Percentiles rank a stretch among this genome's conserved stretches.
Evolutionary conservation across 2,888 invertebrate genomes (phyloP).

Genomic region (Eucera pruinosa): DNA sequence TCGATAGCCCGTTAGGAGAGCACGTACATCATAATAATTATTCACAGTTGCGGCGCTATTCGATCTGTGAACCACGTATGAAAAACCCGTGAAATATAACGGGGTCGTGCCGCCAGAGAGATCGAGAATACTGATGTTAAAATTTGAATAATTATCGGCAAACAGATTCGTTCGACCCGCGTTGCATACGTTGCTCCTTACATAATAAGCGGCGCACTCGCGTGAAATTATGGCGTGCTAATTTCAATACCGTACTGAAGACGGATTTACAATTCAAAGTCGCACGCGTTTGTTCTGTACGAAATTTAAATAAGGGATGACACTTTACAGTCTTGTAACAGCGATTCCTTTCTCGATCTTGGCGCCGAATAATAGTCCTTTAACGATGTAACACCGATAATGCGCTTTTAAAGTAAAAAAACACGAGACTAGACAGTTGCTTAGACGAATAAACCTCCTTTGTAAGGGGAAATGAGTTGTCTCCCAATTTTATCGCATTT

Average conservation of each 20-base stretch:
- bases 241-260: constrained; percentile 56
- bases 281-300: neutral
- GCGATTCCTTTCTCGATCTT: constrained; percentile 16
- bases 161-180: constrained; percentile 33
- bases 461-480: constrained; percentile 16
- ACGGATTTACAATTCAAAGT: constrained; percentile 52
- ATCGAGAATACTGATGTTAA: constrained; percentile 68
- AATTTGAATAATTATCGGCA: constrained; percentile 68
- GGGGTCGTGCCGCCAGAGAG: constrained; percentile 40
- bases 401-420: neutral
- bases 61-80: constrained; percentile 38
- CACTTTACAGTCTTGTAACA: neutral
- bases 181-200: constrained; percentile 1
- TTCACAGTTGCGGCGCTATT: constrained; percentile 24
- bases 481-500: constrained; percentile 31
- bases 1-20: constrained; percentile 66
- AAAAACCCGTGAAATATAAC: constrained; percentile 60
- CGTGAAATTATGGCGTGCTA: constrained; percentile 39
- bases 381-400: neutral
- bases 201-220: constrained; percentile 27
- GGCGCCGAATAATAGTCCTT: too few relatives aligned
- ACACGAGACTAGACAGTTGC: neutral
- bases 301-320: constrained; percentile 26
- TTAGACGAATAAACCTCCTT: too few relatives aligned
- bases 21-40: constrained; percentile 64